Evolutionary conservation across 2,888 invertebrate genomes (phyloP), one percentile per base, ranked within the genome.

Genomic region (Sminthurides aquaticus): DNA sequence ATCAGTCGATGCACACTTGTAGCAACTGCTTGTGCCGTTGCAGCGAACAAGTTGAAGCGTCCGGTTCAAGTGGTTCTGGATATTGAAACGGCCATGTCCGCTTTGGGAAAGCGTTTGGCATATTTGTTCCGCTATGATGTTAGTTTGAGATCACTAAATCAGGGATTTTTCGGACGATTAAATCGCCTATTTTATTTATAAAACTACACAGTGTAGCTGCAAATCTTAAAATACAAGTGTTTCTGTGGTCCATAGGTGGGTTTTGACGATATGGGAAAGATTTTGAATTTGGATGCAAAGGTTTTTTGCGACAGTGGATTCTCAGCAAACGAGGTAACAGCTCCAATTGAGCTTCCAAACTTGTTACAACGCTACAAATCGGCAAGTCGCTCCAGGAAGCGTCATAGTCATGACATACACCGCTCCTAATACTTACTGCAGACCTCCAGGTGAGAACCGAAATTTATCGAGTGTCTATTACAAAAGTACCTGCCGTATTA

Each of bases 31-130:
- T 85, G 87, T 66, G 86, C 89, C 0, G 76, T 93, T 15, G 90
- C 86, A 0, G 85, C 88, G 0, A 78, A 84, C 69, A 82, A 83
- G 55, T 78, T 85, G 56, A 81, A 83, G 76, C 81, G 84, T 58
- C 89, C 91, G 0, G 86, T 88, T 0, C 83, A 89, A 25, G 83
- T 92, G 65, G 83, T 86, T 1, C 78, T 90, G 79, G 82, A 86
- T 25, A 80, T 92, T 62, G 86, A 87, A 75, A 84, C 86, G 25
- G 90, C 87, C 75, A 86, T 91, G 85, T 81, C 83, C 55, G 79
- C 84, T 2, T 75, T 86, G 1, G 90, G 90, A 1, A 88, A 87
- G 76, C 80, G 90, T 25, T 78, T 81, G 64, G 83, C 87, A 0
- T 80, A 81, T 57, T 82, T 81, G 5, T 79, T 82, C 5, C 84